Evolutionary conservation across 1,140 invertebrate species (phyloP).

Genomic region (Drosophila eugracilis): DNA sequence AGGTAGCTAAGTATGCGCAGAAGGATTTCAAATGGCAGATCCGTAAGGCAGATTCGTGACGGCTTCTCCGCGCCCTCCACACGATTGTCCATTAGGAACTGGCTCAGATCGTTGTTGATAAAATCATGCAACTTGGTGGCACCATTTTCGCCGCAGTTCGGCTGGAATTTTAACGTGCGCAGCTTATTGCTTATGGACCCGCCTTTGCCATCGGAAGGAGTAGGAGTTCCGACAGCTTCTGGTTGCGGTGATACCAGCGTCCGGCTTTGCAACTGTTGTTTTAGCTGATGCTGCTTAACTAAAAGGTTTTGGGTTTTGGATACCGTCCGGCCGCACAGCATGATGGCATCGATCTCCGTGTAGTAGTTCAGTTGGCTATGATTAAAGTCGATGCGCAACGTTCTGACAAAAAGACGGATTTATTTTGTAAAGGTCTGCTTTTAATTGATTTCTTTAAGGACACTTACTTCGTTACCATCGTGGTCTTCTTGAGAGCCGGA

Average conservation of each 20-base stretch:
- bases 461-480: conserved; percentile 65
- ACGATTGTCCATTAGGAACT: conserved; percentile 65
- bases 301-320: conserved; percentile 47
- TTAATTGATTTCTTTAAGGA: not conserved
- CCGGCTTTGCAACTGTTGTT: conserved; percentile 21
- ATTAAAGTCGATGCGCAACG: conserved; percentile 93
- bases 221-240: not conserved
- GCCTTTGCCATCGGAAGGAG: conserved; percentile 3
- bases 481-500: conserved; percentile 88
- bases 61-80: conserved; percentile 16
- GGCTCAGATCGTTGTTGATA: conserved; percentile 84
- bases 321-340: conserved; percentile 87
- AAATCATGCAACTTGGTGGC: conserved; percentile 68
- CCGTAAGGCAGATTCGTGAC: conserved; percentile 34
- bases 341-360: conserved; percentile 94
- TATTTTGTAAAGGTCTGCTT: not conserved
- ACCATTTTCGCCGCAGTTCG: conserved; percentile 55
- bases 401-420: conserved; percentile 84
- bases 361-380: conserved; percentile 93
- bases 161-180: conserved; percentile 74
- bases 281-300: conserved; percentile 31
- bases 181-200: conserved; percentile 78
- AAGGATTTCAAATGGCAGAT: conserved; percentile 85
- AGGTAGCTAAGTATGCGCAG: conserved; percentile 87
- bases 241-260: conserved; percentile 3